Base-by-base conservation (phyloP, 1,140 invertebrate genomes). In the Temnothorax longispinosus region DNA sequence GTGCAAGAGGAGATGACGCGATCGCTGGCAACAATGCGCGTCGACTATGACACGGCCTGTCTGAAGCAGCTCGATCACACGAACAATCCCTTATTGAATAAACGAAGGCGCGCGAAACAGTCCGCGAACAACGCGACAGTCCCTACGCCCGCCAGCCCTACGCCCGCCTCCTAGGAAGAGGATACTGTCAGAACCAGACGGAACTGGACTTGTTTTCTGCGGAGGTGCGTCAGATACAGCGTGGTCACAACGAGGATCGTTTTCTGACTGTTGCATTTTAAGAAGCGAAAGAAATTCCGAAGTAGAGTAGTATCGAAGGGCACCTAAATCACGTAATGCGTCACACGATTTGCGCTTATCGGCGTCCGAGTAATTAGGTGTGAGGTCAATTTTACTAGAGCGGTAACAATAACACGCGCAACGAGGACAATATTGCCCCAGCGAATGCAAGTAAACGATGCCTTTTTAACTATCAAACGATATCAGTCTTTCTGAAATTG, bases 1-100 rank as follows among this genome's bases (percentile, higher is more conserved):
- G 98, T 99, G 18, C 98, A 99, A 96, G 99, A 99, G 95, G 99
- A 99, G 96, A 99, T 99, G 98, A 99, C 98, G 0, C 97, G 98
- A 82, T 99, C 99, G 0, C 95, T 99, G 56, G 98, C 99, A 52
- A 99, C 98, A 74, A 99, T 99, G 99, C 96, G 99, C 75, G 98
- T 99, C 1, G 98, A 99, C 93, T 99, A 99, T 93, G 99, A 99
- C 94, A 93, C 97, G 97, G 96, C 97, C 95, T 92, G 89, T 92
- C 87, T 94, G 21, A 94, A 99, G 96, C 97, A 98, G 56, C 94
- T 99, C 78, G 98, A 98, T 86, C 97, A 98, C 90, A 98, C 98
- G 21, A 99, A 99, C 93, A 99, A 99, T 95, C 96, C 98, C 7
- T 95, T 99, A 54, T 95, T 99, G 8, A 98, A 98, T 93, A 99